Evolutionary conservation across 2,113 vertebrate genomes (phyloP), one percentile per base, ranked within the genome.

Genomic region (Petrocephalus zakoni): DNA sequence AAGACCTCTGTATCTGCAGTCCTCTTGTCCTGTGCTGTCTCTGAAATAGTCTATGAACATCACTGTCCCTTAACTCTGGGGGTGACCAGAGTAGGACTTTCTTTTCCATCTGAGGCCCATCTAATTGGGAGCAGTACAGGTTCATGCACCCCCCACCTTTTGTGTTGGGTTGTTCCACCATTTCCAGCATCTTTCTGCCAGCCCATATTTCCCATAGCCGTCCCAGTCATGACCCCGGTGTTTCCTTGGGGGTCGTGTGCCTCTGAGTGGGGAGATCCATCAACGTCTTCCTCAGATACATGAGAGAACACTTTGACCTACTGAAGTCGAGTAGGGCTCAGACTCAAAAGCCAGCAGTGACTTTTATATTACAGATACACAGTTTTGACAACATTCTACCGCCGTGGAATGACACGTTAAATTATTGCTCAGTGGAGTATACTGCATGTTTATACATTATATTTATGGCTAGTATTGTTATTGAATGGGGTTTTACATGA

Each of bases 381-480:
- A 49, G 81, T 47, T 82, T 47, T 86, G 91, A 91, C 91, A 89
- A 87, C 83, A 46, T 92, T 90, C 91, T 81, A 89, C 78, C 83
- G 46, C 75, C 53, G 0, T 88, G 82, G 90, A 92, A 90, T 87
- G 87, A 91, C 92, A 82, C n/a, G 84, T 93, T 95, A 95, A 95
- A 88, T 96, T 94, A 95, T 95, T 95, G 92, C 90, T 92, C 90
- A 91, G 89, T 92, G 87, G 89, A 93, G 58, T 93, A 94, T 94
- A 94, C 91, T 94, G 94, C 95, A 95, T 96, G 94, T 90, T 61
- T 89, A 91, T 61, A 87, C 91, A 92, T 92, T 92, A 87, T 90
- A 93, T 95, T 94, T 94, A 93, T 93, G 89, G 91, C 89, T 91
- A 89, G 91, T 91, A 89, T 91, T 90, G 91, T 92, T 93, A 84